Conservation (phyloP, 1,140 invertebrate species). For the Platorchestia sp. region DNA sequence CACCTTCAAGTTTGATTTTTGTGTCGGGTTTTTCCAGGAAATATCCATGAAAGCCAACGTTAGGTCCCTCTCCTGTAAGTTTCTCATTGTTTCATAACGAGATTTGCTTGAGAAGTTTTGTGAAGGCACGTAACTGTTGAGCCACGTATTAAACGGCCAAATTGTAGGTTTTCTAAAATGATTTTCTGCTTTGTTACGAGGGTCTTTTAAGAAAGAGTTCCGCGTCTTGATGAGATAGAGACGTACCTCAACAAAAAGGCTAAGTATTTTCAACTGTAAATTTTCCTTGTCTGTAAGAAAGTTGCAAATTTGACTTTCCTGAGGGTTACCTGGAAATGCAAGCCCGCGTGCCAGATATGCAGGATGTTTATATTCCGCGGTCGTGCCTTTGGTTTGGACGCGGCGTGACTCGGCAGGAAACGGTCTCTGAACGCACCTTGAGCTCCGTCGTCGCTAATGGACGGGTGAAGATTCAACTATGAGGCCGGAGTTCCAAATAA, state of each 20-base stretch:
- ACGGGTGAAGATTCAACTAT: neutral
- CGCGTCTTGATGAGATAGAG: neutral
- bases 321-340: neutral
- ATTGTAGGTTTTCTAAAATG: neutral
- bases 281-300: neutral
- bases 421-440: neutral
- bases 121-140: neutral
- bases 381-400: neutral
- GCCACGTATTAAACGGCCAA: neutral
- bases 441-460: neutral
- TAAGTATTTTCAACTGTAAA: neutral
- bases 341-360: neutral
- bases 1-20: too few relatives aligned
- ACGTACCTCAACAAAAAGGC: neutral
- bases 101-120: neutral
- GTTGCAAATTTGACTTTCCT: neutral
- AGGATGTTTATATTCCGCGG: neutral
- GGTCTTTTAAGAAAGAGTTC: neutral
- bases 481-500: too few relatives aligned
- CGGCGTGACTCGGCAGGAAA: neutral
- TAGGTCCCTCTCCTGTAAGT: neutral
- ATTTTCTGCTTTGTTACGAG: neutral
- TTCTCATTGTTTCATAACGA: neutral
- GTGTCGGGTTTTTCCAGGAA: neutral
- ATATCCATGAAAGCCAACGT: neutral